A percentile compares a stretch with the other conserved stretches of the same genome.
phyloP scores from a whole-genome alignment of 1,140 invertebrate species.

The Monomorium pharaonis region DNA sequence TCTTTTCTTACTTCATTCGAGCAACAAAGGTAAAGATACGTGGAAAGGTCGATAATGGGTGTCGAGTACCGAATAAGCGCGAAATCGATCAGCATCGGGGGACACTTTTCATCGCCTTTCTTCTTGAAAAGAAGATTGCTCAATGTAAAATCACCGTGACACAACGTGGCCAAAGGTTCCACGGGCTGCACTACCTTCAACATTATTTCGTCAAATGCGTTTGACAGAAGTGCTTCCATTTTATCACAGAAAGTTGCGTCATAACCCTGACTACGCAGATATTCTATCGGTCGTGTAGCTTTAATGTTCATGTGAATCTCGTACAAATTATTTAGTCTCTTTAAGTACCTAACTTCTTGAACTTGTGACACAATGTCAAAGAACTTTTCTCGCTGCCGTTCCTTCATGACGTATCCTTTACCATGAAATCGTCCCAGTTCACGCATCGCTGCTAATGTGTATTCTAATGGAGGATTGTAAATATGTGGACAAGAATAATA shows the following conservation, averaged over 20 bases:
- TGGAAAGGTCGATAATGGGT: constrained; percentile 52
- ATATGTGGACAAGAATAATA: constrained; percentile 42
- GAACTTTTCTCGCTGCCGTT: constrained; percentile 72
- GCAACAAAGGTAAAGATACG: constrained; percentile 80
- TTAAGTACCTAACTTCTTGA: constrained; percentile 43
- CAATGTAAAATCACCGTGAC: constrained; percentile 82
- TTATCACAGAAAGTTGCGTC: constrained; percentile 68
- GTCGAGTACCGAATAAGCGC: constrained; percentile 77
- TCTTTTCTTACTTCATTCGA: constrained; percentile 50
- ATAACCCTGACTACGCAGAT: constrained; percentile 39
- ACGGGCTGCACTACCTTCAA: constrained; percentile 17
- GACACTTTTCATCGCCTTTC: constrained; percentile 43
- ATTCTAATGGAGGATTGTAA: constrained; percentile 62
- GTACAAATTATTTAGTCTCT: background rate
- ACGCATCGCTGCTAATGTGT: constrained; percentile 74
- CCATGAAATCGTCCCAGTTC: constrained; percentile 81
- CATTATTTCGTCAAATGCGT: constrained; percentile 51
- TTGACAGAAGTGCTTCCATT: constrained; percentile 43
- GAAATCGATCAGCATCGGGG: constrained; percentile 81
- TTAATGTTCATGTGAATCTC: fast-evolving
- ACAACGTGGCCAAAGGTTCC: constrained; percentile 77
- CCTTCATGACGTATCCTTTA: constrained; percentile 77
- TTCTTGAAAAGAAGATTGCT: constrained; percentile 80
- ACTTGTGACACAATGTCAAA: constrained; percentile 66
- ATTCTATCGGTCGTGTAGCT: constrained; percentile 23